phyloP scores from a whole-genome alignment of 37 sponge, comb jelly and placozoan genomes.

The Halisarca cf. caerulea region DNA sequence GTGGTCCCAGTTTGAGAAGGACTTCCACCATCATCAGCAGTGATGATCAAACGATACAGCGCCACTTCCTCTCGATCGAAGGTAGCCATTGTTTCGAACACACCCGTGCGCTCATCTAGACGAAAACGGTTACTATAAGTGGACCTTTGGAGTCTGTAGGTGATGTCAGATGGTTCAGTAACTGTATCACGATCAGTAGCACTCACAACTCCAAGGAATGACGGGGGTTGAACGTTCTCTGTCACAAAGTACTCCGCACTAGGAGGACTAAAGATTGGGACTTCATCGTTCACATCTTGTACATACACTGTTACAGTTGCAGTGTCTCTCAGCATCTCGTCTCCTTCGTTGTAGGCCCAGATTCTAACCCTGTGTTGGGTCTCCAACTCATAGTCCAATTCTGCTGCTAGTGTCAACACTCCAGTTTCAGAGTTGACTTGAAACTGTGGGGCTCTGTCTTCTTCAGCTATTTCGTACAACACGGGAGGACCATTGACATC shows the following conservation, averaged over 20 bases:
- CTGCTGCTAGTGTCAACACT: neutral
- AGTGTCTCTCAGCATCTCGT: neutral
- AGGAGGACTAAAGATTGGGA: slow-evolving; percentile 39
- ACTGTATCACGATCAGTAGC: slow-evolving; percentile 54
- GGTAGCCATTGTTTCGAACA: neutral
- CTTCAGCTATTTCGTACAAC: slow-evolving; percentile 46
- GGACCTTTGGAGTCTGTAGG: slow-evolving; percentile 45
- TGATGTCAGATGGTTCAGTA: slow-evolving; percentile 33
- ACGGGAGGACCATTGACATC: slow-evolving; percentile 20
- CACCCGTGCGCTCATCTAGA: slow-evolving; percentile 34
- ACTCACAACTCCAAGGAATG: neutral
- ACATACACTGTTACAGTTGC: slow-evolving; percentile 39
- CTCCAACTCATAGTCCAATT: slow-evolving; percentile 48
- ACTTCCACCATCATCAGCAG: slow-evolving; percentile 60
- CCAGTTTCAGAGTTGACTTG: slow-evolving; percentile 44
- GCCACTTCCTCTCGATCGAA: slow-evolving; percentile 55
- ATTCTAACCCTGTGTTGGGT: slow-evolving; percentile 26
- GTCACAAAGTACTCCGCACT: neutral
- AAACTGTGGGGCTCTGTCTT: slow-evolving; percentile 41
- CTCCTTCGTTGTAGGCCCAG: neutral
- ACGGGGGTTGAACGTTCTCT: slow-evolving; percentile 33
- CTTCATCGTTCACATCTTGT: slow-evolving; percentile 66
- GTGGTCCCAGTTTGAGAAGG: slow-evolving; percentile 61
- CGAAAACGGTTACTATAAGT: slow-evolving; percentile 30
- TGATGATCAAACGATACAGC: slow-evolving; percentile 40